phyloP scores from a whole-genome alignment of 2,797 vertebrate genomes.

The Pachyuromys duprasi region DNA sequence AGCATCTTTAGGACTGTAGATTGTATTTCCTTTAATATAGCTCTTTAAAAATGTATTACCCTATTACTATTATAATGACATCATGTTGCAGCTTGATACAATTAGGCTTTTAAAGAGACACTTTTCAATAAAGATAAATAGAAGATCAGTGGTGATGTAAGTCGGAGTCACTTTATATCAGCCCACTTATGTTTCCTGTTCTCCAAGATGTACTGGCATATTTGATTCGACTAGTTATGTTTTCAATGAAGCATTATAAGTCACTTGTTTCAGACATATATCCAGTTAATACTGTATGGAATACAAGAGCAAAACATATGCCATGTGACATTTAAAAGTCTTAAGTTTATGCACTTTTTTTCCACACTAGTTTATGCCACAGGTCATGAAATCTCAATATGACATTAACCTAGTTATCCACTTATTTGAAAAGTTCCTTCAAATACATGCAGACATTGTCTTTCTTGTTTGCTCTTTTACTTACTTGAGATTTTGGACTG shows the following conservation, averaged over 20 bases:
- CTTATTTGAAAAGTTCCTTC: neutral
- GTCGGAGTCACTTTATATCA: constrained; percentile 23
- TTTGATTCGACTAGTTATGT: neutral
- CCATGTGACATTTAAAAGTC: neutral
- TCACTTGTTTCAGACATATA: neutral
- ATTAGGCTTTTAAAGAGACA: constrained; percentile 17
- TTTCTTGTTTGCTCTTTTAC: neutral
- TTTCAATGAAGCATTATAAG: neutral
- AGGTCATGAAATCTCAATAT: neutral
- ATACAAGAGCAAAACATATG: neutral
- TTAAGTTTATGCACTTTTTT: neutral
- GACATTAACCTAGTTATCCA: neutral
- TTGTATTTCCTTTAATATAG: neutral
- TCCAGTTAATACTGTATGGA: neutral
- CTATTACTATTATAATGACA: constrained; percentile 61
- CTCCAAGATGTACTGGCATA: neutral
- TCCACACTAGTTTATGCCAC: neutral
- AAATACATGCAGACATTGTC: neutral
- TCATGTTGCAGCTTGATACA: constrained; percentile 1
- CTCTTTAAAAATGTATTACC: constrained; percentile 39
- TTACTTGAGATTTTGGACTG: neutral
- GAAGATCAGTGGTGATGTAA: neutral
- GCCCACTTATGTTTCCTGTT: neutral
- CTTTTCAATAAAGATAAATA: constrained; percentile 35
- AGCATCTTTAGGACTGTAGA: too few species aligned